Percentiles rank a stretch among this genome's conserved stretches.
Evolutionary conservation across 2,888 invertebrate species (phyloP).

Genomic region (Imbricaverruca yamaguchii): DNA sequence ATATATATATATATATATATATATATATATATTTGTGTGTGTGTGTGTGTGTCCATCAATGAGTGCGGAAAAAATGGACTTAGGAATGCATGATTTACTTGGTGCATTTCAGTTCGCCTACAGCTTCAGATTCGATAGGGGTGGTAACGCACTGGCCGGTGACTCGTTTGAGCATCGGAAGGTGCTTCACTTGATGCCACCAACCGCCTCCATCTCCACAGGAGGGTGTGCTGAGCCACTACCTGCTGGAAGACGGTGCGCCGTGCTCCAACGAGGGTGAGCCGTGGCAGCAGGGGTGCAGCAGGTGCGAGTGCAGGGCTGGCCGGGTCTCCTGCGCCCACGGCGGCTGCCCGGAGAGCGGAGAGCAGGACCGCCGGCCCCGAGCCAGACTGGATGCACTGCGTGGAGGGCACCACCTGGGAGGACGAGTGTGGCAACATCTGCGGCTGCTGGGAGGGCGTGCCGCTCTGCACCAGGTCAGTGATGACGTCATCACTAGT

Average conservation of each 20-base stretch:
- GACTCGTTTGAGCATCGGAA: too few relatives aligned
- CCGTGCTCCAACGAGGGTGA: slow-evolving; percentile 19
- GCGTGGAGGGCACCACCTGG: slow-evolving; percentile 7
- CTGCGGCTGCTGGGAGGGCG: background rate
- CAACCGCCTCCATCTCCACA: background rate
- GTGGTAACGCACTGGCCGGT: too few relatives aligned
- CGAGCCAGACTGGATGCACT: background rate
- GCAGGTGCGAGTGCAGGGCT: slow-evolving; percentile 22
- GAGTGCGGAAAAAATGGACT: too few relatives aligned
- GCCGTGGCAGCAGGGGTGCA: slow-evolving; percentile 26
- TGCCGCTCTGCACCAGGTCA: slow-evolving; percentile 14
- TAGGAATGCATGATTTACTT: too few relatives aligned
- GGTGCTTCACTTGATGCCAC: too few relatives aligned
- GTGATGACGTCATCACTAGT: background rate
- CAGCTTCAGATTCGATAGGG: too few relatives aligned
- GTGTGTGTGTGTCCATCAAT: too few relatives aligned
- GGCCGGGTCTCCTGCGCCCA: slow-evolving; percentile 23
- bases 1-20: too few relatives aligned
- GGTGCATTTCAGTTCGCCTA: too few relatives aligned
- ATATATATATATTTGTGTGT: too few relatives aligned
- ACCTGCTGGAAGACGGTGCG: background rate
- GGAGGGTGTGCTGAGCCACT: background rate
- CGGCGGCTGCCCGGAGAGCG: slow-evolving; percentile 10
- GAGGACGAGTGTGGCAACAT: slow-evolving; percentile 18
- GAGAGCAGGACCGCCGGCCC: background rate